A percentile compares a stretch with the other conserved stretches of the same genome.
These are phyloP conservation scores for Calliopsis andreniformis DNA, from an alignment of 1,140 invertebrate genomes.

Conservation along the genomic window DNA sequence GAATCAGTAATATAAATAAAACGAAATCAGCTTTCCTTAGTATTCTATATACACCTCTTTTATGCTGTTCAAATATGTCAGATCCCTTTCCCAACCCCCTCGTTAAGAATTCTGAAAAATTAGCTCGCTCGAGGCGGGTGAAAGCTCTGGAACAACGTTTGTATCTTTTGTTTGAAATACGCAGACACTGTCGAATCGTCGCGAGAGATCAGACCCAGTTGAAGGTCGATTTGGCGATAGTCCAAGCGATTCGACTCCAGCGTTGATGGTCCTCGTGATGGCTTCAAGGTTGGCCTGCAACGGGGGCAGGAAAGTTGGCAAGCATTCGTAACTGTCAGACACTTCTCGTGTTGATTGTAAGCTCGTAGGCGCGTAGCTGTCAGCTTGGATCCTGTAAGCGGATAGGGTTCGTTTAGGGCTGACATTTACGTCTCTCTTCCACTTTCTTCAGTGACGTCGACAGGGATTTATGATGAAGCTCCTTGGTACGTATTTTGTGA, in stretches of 20 bases:
- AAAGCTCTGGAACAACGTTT: no score
- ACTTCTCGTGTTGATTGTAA: conserved; percentile 19
- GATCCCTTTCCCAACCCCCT: no score
- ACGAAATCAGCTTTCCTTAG: no score
- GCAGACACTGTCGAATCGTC: not conserved
- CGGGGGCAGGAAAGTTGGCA: conserved; percentile 40
- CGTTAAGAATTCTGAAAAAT: no score
- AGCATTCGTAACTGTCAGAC: conserved; percentile 2
- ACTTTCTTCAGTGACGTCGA: not conserved
- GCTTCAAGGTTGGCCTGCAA: conserved; percentile 17
- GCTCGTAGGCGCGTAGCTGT: conserved; percentile 12
- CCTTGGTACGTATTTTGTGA: no score
- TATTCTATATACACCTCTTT: no score
- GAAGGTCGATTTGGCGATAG: not conserved
- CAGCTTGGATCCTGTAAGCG: not conserved
- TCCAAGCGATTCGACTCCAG: not conserved
- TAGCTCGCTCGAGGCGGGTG: no score
- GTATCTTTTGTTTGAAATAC: not conserved
- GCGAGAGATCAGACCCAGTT: not conserved
- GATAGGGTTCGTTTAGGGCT: conserved; percentile 23
- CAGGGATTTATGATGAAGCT: no score
- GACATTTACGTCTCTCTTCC: conserved; percentile 13
- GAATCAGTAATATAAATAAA: no score
- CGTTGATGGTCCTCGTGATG: conserved; percentile 9
- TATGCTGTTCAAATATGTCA: no score